Evolutionary conservation across 2,113 vertebrate genomes (phyloP), one percentile per base, ranked within the genome.

Genomic region (Desmodus rotundus): DNA sequence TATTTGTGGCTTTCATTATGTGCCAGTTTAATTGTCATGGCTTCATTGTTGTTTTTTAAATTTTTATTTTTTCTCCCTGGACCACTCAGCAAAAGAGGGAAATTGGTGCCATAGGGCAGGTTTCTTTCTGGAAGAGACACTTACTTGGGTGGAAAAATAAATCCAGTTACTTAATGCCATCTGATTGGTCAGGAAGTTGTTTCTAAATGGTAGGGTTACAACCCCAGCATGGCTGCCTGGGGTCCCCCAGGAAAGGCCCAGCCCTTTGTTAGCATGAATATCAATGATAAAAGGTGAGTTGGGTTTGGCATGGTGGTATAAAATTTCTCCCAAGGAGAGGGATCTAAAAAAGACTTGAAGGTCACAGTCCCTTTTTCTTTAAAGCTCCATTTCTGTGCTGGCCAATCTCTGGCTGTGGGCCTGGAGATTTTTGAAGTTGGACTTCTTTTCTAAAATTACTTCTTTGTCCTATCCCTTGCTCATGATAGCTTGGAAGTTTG

Each of bases 61-160:
- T 93, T 86, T 97, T 97, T 88, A 88, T 22, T 77, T 95, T 81
- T 95, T 95, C 63, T 2, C 89, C 65, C n/a, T 58, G 94, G 96
- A 97, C 92, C 36, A 95, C 83, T 98, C 97, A 93, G 96, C 93
- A 98, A 87, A 97, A 97, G 88, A 52, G 36, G 36, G 63, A 98
- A 98, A 98, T 98, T 97, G 97, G 68, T 98, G 97, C 97, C 98
- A 98, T 0, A 86, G 95, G 97, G 86, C 91, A 95, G 93, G 38
- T 98, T 98, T 98, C 97, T 98, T 98, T 98, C 93, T 97, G 92
- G 95, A 96, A 95, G 97, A 98, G 97, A 98, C 87, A 96, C 87
- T 97, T 7, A 56, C 91, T 98, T 98, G 97, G 85, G 93, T 97
- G 58, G 94, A 98, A 91, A 95, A 96, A 96, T 96, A 97, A 95